Evolutionary conservation across 2,888 invertebrate species (phyloP).

Genomic region (Tetramorium bicarinatum): DNA sequence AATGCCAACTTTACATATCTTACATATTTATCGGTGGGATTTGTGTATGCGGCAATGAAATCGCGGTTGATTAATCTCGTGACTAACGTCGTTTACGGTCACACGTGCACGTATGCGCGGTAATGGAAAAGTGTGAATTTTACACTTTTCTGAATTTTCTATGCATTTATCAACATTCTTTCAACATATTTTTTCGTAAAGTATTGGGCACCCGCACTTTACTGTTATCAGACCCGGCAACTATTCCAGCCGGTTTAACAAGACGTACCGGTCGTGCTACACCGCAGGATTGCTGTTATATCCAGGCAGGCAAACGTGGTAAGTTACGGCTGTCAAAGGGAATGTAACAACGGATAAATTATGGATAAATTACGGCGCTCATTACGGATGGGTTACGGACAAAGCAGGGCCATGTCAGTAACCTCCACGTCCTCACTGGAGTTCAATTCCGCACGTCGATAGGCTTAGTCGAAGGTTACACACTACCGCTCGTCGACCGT

Average conservation of each 20-base stretch:
- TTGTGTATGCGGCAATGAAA: conserved; percentile 21
- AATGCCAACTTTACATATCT: no score
- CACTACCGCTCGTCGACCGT: conserved; percentile 25
- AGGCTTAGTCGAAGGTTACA: conserved; percentile 20
- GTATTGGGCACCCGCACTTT: conserved; percentile 33
- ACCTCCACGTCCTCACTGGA: conserved; percentile 29
- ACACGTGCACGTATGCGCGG: neutral
- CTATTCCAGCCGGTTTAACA: conserved; percentile 52
- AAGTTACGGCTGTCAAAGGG: conserved; percentile 38
- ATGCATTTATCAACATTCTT: conserved; percentile 20
- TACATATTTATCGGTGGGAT: neutral
- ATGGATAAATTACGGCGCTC: conserved; percentile 39
- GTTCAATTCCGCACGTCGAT: conserved; percentile 34
- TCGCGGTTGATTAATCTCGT: conserved; percentile 27
- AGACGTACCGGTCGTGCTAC: conserved; percentile 49
- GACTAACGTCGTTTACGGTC: neutral
- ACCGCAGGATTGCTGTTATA: conserved; percentile 24
- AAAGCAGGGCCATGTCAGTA: conserved; percentile 44
- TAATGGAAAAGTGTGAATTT: conserved; percentile 25
- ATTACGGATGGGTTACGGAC: conserved; percentile 34
- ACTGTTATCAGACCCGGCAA: conserved; percentile 53
- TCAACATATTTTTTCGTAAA: conserved; percentile 6
- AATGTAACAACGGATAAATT: conserved; percentile 44
- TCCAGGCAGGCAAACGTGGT: neutral
- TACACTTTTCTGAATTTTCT: neutral